Percentiles rank a stretch among this genome's conserved stretches.
Conservation (phyloP, 2,797 vertebrate species). For the Alca torda region DNA sequence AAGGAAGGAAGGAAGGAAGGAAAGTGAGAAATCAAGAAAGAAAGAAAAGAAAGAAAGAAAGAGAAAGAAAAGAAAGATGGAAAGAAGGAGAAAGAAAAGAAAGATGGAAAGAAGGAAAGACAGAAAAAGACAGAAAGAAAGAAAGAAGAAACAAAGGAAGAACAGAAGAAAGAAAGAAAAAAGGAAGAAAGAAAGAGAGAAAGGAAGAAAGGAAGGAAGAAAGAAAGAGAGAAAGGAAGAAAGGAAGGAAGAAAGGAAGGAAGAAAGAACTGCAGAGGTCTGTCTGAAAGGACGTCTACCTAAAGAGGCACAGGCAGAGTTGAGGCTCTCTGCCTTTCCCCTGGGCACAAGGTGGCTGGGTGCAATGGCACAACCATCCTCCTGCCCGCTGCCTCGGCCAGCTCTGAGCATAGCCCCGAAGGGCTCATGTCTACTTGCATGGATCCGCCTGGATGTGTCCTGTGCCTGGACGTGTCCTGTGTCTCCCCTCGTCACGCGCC, state of each 20-base stretch:
- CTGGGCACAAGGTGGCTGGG: fast-evolving
- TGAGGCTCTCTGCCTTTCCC: neutral
- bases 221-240: no score
- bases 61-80: neutral
- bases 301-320: neutral
- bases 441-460: neutral
- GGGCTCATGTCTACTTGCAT: fast-evolving
- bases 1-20: no score
- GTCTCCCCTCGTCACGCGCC: neutral
- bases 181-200: no score
- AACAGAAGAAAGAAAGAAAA: no score
- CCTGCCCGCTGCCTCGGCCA: neutral
- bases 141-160: fast-evolving
- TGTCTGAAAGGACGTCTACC: fast-evolving
- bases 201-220: no score
- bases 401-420: neutral
- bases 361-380: neutral
- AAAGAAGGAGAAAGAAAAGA: no score
- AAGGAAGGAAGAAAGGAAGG: no score
- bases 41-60: neutral
- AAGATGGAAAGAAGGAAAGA: no score
- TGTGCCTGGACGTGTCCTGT: neutral
- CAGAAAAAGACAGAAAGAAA: no score
- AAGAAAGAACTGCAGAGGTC: neutral
- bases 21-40: no score